phyloP scores from a whole-genome alignment of 2,113 vertebrate species.

The Quiscalus mexicanus region DNA sequence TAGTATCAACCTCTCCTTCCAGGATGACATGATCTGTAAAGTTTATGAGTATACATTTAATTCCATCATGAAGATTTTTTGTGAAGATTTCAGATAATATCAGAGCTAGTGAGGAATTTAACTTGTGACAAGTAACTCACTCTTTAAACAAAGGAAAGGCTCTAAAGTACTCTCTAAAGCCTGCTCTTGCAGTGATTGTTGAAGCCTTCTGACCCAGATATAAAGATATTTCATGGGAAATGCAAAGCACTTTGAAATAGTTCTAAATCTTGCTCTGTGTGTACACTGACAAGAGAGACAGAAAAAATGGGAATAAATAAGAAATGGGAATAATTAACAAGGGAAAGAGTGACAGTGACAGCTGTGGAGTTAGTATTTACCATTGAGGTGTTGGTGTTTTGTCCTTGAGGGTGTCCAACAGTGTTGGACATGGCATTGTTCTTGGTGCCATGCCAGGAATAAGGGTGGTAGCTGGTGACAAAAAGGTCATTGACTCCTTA shows the following conservation, averaged over 20 bases:
- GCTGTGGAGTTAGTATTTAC: background rate
- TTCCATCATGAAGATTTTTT: background rate
- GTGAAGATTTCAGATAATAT: background rate
- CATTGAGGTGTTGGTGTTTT: accelerated
- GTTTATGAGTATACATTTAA: background rate
- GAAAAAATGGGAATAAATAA: background rate
- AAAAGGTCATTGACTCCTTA: background rate
- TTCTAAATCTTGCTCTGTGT: background rate
- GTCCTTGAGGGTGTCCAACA: background rate
- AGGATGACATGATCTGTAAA: background rate
- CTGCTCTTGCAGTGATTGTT: background rate
- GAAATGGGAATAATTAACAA: background rate
- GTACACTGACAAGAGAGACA: background rate
- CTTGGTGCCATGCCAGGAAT: background rate
- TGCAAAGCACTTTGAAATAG: background rate
- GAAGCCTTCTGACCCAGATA: background rate
- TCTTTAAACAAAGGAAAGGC: background rate
- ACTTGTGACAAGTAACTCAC: background rate
- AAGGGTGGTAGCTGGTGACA: too few relatives aligned
- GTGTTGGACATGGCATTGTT: background rate
- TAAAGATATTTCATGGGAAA: background rate
- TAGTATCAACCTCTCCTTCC: background rate
- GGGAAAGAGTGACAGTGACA: background rate
- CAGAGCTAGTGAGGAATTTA: background rate
- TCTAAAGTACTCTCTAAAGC: background rate